Evolutionary conservation across 2,888 invertebrate genomes (phyloP), one percentile per base, ranked within the genome.

Genomic region (Muscina levida): DNA sequence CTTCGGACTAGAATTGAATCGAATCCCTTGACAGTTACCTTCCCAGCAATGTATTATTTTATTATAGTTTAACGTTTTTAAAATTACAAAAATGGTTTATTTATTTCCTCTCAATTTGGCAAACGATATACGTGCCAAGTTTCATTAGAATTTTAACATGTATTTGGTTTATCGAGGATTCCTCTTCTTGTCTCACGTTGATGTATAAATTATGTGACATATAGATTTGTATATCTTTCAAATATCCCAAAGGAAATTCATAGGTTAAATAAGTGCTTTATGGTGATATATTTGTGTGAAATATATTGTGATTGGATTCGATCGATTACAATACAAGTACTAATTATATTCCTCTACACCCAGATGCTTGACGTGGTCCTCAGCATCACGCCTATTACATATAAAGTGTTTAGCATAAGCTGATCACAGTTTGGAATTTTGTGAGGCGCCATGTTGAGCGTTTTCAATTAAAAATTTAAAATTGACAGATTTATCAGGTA

Each of bases 401-500:
- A 17, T 1, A 15, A 37, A 19, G 39, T 39, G 42, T 19, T 19
- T 8, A 31, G 31, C 31, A 5, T 31, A 31, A 8, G 4, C 8
- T 62, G 62, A 13, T 39, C 13, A 13, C 22, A 19, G 42, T 42
- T 37, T 1, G 46, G 11, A 8, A 13, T 37, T 56, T 75, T 80
- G 72, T 67, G 77, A 57, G 84, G 84, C 86, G 83, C 82, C 83
- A 82, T 85, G 85, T 72, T 85, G 88, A 87, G 85, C 85, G 86
- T 87, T 86, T 86, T 86, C 85, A 87, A 81, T 83, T 83, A 76
- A 83, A 84, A 82, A 86, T 85, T 85, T 83, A 24, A 78, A 85
- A 85, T 85, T 88, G 88, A 88, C 88, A 88, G 88, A 87, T 88
- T 88, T 88, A 88, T 88, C 88, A 88, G 88, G 87, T 87, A 87